These are phyloP conservation scores for Elmis aenea DNA, from an alignment of 2,888 invertebrate genomes.

Conservation along the genomic window DNA sequence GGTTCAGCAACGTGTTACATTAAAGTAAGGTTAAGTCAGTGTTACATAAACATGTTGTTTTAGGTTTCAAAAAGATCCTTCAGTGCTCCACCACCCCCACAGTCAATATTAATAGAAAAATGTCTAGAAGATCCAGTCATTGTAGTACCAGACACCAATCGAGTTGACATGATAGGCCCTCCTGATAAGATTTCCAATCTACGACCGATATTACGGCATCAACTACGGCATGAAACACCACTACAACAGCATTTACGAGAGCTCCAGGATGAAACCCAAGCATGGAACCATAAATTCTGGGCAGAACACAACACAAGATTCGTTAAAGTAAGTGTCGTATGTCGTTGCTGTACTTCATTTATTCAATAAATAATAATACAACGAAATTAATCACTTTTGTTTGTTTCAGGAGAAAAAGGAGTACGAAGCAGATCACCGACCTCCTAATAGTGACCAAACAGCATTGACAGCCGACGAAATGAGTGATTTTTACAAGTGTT, in stretches of 20 bases:
- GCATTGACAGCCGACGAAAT: constrained; percentile 73
- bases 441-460: constrained; percentile 41
- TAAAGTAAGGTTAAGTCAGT: no score
- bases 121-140: constrained; percentile 21
- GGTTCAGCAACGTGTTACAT: no score
- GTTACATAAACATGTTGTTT: no score
- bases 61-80: no score
- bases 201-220: constrained; percentile 63
- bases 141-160: constrained; percentile 35
- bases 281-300: constrained; percentile 87
- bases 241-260: constrained; percentile 61
- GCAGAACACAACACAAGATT: constrained; percentile 71
- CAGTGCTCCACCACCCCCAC: constrained; percentile 10
- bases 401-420: constrained; percentile 43
- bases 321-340: constrained; percentile 52
- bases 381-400: background rate
- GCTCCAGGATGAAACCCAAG: constrained; percentile 63
- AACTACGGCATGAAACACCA: constrained; percentile 59
- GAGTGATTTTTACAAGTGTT: constrained; percentile 83
- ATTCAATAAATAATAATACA: background rate
- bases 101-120: constrained; percentile 25
- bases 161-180: constrained; percentile 68
- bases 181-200: constrained; percentile 78
- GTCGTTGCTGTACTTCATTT: background rate
- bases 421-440: constrained; percentile 37